Percentiles rank a stretch among this genome's conserved stretches.
These are phyloP conservation scores for Varroa destructor DNA, from an alignment of 1,140 invertebrate genomes.

Conservation along the genomic window DNA sequence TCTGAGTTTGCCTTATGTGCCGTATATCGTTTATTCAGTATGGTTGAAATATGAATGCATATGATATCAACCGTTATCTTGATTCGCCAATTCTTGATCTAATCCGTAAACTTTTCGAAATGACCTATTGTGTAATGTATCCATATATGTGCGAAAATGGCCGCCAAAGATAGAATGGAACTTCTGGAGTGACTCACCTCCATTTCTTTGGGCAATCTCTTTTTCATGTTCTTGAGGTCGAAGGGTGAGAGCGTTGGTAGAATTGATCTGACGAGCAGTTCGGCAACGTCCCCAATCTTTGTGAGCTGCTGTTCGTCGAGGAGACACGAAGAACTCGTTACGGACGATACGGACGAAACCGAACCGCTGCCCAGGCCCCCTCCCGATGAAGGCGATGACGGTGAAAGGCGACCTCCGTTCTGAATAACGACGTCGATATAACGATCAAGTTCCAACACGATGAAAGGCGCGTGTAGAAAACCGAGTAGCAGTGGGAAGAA, in stretches of 20 bases:
- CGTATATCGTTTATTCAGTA: no score
- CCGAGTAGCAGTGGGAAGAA: no score
- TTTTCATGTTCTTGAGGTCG: constrained; percentile 75
- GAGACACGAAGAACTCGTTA: constrained; percentile 10
- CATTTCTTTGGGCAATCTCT: constrained; percentile 78
- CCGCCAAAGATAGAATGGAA: no score
- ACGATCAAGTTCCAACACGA: constrained; percentile 28
- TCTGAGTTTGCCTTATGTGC: no score
- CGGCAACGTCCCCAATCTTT: constrained; percentile 63
- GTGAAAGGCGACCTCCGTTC: constrained; percentile 37
- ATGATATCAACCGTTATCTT: no score
- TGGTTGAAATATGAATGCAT: no score
- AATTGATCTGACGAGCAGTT: constrained; percentile 63
- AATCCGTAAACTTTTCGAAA: no score
- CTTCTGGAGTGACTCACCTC: constrained; percentile 48
- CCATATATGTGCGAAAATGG: no score
- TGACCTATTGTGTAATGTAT: no score
- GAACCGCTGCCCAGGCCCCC: no score
- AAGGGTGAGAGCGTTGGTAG: constrained; percentile 48
- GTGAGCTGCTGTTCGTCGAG: constrained; percentile 56
- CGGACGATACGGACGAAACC: no score
- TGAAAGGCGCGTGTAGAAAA: constrained; percentile 23
- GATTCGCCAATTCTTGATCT: no score
- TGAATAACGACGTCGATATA: constrained; percentile 30
- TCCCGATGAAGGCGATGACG: constrained; percentile 47